phyloP scores from a whole-genome alignment of 2,797 vertebrate species.

The Mionectes olivaceus region DNA sequence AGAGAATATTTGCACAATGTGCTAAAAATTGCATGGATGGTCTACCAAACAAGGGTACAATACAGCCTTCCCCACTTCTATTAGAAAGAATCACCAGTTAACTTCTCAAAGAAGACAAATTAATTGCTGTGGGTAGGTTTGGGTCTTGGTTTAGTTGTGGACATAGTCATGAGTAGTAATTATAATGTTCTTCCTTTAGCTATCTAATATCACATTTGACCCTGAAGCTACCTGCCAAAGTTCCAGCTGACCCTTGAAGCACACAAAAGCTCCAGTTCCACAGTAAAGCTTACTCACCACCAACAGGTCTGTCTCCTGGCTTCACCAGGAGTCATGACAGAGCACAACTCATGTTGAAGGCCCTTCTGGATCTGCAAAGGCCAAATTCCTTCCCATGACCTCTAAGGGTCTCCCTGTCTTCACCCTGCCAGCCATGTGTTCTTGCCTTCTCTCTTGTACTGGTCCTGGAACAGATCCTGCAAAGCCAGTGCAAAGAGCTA shows the following conservation, averaged over 20 bases:
- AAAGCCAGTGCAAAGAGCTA: background rate
- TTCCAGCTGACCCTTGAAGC: background rate
- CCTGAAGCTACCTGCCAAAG: background rate
- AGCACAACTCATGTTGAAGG: background rate
- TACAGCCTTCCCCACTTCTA: background rate
- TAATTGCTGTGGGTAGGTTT: background rate
- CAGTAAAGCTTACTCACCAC: background rate
- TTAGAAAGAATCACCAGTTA: background rate
- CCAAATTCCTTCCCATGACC: background rate
- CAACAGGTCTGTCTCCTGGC: background rate
- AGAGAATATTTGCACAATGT: background rate
- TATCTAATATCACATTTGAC: background rate
- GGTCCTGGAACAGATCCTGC: background rate
- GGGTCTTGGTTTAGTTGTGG: background rate
- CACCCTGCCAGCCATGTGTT: accelerated
- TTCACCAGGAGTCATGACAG: background rate
- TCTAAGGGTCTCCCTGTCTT: background rate
- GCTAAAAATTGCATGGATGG: background rate
- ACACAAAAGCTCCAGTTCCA: background rate
- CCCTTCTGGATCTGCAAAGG: background rate
- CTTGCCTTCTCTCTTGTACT: background rate
- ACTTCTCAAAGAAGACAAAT: background rate
- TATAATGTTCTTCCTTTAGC: background rate
- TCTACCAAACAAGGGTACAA: background rate
- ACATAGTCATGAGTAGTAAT: background rate